Evolutionary conservation across 2,797 vertebrate species (phyloP).

Genomic region (Decapterus maruadsi): DNA sequence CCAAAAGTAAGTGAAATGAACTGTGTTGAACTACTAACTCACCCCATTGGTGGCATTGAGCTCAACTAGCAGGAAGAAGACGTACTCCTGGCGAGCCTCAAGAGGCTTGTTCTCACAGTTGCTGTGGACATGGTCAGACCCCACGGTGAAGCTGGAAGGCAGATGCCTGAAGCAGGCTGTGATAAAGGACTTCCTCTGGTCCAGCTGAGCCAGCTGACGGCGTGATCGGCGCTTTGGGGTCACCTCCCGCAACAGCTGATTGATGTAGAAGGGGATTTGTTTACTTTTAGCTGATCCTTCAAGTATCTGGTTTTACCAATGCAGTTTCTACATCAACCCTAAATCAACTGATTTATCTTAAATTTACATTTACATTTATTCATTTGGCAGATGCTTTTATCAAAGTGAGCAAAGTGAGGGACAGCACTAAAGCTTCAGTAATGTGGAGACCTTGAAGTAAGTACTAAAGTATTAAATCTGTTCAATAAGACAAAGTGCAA

Average conservation of each 20-base stretch:
- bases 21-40: constrained; percentile 68
- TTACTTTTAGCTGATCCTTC: neutral
- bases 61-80: constrained; percentile 94
- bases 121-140: constrained; percentile 90
- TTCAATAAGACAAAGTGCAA: too few species aligned
- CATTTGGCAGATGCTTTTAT: neutral
- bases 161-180: constrained; percentile 92
- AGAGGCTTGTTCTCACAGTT: constrained; percentile 94
- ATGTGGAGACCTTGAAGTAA: too few species aligned
- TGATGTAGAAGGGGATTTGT: constrained; percentile 25
- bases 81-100: constrained; percentile 92
- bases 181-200: constrained; percentile 92
- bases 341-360: neutral
- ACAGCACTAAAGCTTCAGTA: too few species aligned
- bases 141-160: constrained; percentile 90
- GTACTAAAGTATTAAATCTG: too few species aligned
- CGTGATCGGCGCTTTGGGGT: constrained; percentile 87
- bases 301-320: neutral
- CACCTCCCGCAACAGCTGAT: constrained; percentile 90
- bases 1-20: neutral
- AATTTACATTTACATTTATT: neutral
- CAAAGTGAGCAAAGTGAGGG: too few species aligned
- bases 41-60: constrained; percentile 91
- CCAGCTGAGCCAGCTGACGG: constrained; percentile 91
- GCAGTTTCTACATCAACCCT: neutral